Percentiles rank a stretch among this genome's conserved stretches.
These are phyloP conservation scores for Odocoileus hemionus DNA, from an alignment of 2,113 vertebrate species.

Conservation along the genomic window DNA sequence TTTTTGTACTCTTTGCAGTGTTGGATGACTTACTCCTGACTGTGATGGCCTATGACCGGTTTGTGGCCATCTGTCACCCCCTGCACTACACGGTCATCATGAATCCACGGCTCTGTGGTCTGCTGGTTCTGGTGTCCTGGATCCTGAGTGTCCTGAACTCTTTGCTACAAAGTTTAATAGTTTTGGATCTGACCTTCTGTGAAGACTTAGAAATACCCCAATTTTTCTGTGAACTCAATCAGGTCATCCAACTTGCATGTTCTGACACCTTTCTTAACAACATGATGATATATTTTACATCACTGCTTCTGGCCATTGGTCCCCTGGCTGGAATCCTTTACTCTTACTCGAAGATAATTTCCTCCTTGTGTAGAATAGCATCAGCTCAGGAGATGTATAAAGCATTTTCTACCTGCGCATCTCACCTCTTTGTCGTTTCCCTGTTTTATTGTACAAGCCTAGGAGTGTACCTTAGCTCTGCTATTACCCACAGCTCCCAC, in stretches of 20 bases:
- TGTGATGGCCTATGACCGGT: not conserved
- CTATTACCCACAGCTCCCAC: not conserved
- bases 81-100: not conserved
- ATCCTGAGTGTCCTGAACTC: not conserved
- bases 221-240: not conserved
- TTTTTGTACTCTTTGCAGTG: not conserved
- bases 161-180: not conserved
- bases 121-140: not conserved
- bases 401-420: not conserved
- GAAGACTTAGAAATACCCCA: not conserved
- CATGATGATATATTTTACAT: not conserved
- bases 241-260: not conserved
- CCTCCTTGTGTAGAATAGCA: not conserved
- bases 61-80: not conserved
- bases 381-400: not conserved
- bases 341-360: not conserved
- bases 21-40: not conserved
- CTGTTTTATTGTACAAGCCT: not conserved
- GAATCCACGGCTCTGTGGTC: not conserved
- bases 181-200: not conserved
- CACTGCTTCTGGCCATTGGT: not conserved
- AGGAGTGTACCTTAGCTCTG: not conserved
- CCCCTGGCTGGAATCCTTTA: not conserved
- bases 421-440: not conserved
- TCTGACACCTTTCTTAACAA: not conserved